A percentile compares a stretch with the other conserved stretches of the same genome.
phyloP scores from a whole-genome alignment of 2,113 vertebrate species.

The Beaufortia kweichowensis region DNA sequence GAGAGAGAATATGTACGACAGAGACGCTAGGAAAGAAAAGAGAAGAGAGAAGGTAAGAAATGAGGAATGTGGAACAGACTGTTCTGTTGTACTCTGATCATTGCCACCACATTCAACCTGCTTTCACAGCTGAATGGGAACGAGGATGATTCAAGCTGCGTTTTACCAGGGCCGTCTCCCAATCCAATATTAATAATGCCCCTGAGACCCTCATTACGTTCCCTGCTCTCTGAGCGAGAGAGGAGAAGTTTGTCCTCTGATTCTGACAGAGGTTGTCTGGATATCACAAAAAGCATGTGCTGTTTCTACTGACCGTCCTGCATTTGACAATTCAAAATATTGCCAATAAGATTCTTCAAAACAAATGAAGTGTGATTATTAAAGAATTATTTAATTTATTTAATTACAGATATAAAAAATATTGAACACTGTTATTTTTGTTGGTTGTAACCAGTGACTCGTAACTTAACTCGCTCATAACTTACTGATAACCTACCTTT shows the following conservation, averaged over 20 bases:
- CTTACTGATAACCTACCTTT: too few species aligned
- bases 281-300: background rate
- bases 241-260: slow-evolving; percentile 20
- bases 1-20: background rate
- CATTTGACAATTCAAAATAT: slow-evolving; percentile 1
- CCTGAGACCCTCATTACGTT: slow-evolving; percentile 35
- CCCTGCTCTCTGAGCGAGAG: background rate
- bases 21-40: background rate
- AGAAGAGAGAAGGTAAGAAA: slow-evolving; percentile 14
- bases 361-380: slow-evolving; percentile 27
- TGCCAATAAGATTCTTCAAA: slow-evolving; percentile 22
- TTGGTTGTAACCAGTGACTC: background rate
- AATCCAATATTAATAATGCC: slow-evolving; percentile 45
- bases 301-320: background rate
- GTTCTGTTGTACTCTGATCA: slow-evolving; percentile 40
- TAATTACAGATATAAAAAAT: too few species aligned
- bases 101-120: slow-evolving; percentile 23
- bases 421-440: background rate
- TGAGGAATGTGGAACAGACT: slow-evolving; percentile 27
- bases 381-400: too few species aligned
- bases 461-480: too few species aligned
- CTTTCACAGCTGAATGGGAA: slow-evolving; percentile 41
- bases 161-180: slow-evolving; percentile 28
- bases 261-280: slow-evolving; percentile 23
- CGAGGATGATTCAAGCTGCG: slow-evolving; percentile 28